These are phyloP conservation scores for Drosophila nasuta DNA, from an alignment of 1,140 invertebrate genomes.

Conservation along the genomic window DNA sequence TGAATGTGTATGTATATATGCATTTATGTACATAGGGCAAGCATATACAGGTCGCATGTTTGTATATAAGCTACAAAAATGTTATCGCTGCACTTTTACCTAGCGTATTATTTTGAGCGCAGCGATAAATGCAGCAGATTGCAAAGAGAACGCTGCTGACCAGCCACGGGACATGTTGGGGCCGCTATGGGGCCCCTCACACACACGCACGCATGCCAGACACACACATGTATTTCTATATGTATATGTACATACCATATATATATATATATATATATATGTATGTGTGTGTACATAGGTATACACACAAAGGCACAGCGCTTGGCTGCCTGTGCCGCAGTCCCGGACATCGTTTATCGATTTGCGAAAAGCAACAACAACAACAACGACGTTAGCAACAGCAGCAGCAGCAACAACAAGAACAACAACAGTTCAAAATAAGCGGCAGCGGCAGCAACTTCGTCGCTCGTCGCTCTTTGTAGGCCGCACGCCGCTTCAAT, in stretches of 20 bases:
- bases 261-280: slow-evolving; percentile 18
- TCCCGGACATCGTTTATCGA: slow-evolving; percentile 80
- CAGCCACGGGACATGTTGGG: slow-evolving; percentile 39
- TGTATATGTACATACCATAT: no score
- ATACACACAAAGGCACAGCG: slow-evolving; percentile 65
- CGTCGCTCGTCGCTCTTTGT: slow-evolving; percentile 44
- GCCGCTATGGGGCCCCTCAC: slow-evolving; percentile 17
- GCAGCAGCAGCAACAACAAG: slow-evolving; percentile 48
- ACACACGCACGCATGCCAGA: slow-evolving; percentile 12
- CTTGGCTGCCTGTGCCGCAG: slow-evolving; percentile 67
- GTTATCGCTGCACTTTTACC: neutral
- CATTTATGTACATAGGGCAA: slow-evolving; percentile 6
- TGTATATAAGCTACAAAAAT: neutral
- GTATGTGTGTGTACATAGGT: slow-evolving; percentile 43
- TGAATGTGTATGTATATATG: slow-evolving; percentile 2
- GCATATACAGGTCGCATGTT: no score
- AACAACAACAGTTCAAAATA: slow-evolving; percentile 40
- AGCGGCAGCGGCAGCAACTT: slow-evolving; percentile 41
- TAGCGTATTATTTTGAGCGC: slow-evolving; percentile 17
- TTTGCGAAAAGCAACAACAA: slow-evolving; percentile 73
- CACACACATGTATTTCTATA: neutral
- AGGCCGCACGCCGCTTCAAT: slow-evolving; percentile 58
- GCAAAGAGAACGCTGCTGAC: slow-evolving; percentile 25
- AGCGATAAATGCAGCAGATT: slow-evolving; percentile 39
- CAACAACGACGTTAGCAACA: slow-evolving; percentile 34